Evolutionary conservation across 2,888 invertebrate genomes (phyloP), one percentile per base, ranked within the genome.

Genomic region (Tridacna crocea): DNA sequence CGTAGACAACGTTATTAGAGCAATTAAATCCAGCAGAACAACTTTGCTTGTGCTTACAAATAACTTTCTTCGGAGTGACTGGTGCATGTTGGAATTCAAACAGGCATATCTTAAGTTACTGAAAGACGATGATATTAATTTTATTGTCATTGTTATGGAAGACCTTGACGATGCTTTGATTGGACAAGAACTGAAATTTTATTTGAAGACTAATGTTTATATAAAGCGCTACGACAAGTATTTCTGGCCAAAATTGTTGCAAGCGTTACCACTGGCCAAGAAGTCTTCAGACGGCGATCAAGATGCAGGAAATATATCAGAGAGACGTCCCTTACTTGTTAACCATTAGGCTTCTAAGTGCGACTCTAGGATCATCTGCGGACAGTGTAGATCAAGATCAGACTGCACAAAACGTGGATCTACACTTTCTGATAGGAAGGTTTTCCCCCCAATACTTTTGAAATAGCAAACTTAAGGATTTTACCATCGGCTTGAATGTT

Each of bases 11-110:
- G 81, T 85, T 13, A 68, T 79, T 10, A 24, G 48, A 15, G 79
- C 83, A 6, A 77, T 85, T 0, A 63, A 77, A 46, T 60, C 74
- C 8, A 81, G 83, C 48, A 63, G 61, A 3, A 81, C 79, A 36
- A 83, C 80, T 12, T 60, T 83, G 12, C 55, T 85, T 0, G 58
- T 81, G 1, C 46, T 85, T 4, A 81, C 85, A 17, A 80, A 83
- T 47, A 83, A 79, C 61, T 85, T 83, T 60, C 73, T 85, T 0
- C 15, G 72, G 15, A 83, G 83, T 73, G 22, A 77, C 0, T 85
- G 85, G 85, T 85, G 85, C 27, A 68, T 68, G 22, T 75, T 77
- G 80, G 85, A 85, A 72, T 80, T 81, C 51, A 72, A 79, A 15
- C 76, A 81, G 22, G 79, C 81, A 10, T 77, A 83, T 36, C 60